Base-by-base conservation (phyloP, 2,888 invertebrate species). In the Eupeodes luniger region DNA sequence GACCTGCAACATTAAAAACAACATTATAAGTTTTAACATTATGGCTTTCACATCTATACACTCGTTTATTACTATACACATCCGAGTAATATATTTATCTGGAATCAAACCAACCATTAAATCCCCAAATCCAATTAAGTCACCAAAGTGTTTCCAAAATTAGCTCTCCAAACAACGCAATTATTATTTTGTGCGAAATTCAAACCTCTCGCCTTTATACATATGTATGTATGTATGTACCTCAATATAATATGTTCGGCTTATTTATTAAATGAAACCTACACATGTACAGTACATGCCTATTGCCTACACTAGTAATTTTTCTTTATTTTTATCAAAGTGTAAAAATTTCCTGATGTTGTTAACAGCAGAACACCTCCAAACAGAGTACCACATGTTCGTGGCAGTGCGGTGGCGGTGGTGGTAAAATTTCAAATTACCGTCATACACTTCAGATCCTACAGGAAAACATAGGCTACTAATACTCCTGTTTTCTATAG, bases 61-160 rank as follows among this genome's bases (percentile, higher is more conserved):
- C 0, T 6, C 47, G 27, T 27, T 27, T 27, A 3, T 27, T 27
- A 57, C 4, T 4, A 9, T 0, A 36, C 11, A 10, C 11, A 44
- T 62, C 11, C 4, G 1, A 16, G 16, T n/a, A 7, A 11, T 9
- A 51, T 14, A 67, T n/a, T 34, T 53, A 55, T 12, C 11, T 55
- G 53, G 53, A 12, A n/a, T 69, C 19, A 53, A 69, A 5, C 36
- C 69, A 53, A 16, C 40, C 40, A 55, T 69, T 53, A 55, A 51
- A 69, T 53, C 61, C 27, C n/a, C 9, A 61, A 79, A 70, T 57
- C 61, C 69, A 79, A 79, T 70, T 79, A 44, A 70, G 69, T 53
- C 69, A 44, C 79, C 70, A 47, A 70, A 70, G 69, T 62, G 51
- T 70, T 69, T 40, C 51, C 19, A 44, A 69, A 70, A 79, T 79